Base-by-base conservation (phyloP, 2,113 vertebrate genomes). In the Phalacrocorax pelagicus region DNA sequence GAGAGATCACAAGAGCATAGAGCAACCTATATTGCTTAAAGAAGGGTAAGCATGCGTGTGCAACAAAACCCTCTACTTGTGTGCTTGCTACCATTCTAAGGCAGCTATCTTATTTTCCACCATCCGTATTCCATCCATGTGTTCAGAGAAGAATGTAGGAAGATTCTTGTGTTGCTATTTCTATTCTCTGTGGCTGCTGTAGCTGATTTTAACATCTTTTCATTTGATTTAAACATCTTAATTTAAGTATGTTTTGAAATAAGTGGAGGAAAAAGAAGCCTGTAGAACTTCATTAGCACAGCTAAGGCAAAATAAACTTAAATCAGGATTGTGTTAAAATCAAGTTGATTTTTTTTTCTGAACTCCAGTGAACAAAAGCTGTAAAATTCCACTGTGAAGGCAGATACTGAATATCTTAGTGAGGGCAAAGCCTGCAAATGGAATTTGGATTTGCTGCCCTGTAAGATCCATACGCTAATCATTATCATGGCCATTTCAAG, bases 1-100 rank as follows among this genome's bases (percentile, higher is more conserved):
- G 95, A 99, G 98, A 98, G 99, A 99, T 97, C 99, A 99, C 97
- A 99, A 99, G 94, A 99, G 99, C 81, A 99, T 99, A 86, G 99
- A 99, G 94, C 99, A 99, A 9, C 99, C 99, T 26, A 99, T 99
- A 97, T 98, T 99, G 97, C 99, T 99, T 72, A 99, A 99, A 97
- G 99, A 99, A 96, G 99, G 99, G 99, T 99, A 98, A 98, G 99
- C 42, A 24, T 57, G 30, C 46, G 15, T 24, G n/a, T 49, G 51
- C 58, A 80, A 51, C 36, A 83, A 47, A 94, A 15, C 42, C 36
- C 11, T 84, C 15, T 57, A 32, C 10, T 72, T 7, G 1, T 83
- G 54, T 86, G 42, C 49, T 94, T 93, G 24, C 55, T 81, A 9
- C 61, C 26, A 27, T 92, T 75, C 52, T 66, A 85, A 95, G 54